Percentiles rank a stretch among this genome's conserved stretches.
Conservation (phyloP, 2,797 vertebrate genomes). For the Acestrorhynchus altus region DNA sequence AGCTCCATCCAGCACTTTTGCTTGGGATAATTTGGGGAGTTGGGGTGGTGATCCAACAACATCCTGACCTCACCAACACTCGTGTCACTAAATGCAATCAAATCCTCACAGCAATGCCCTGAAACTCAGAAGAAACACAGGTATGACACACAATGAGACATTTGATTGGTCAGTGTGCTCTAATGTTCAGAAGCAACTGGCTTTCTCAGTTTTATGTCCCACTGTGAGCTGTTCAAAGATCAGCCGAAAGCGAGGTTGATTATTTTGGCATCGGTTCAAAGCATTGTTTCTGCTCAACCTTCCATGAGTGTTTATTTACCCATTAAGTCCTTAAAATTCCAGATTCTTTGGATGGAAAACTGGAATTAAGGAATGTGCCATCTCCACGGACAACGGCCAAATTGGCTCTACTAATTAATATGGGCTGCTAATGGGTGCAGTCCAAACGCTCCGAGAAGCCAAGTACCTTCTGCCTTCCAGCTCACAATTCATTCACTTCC, state of each 20-base stretch:
- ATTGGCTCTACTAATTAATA: neutral
- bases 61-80: no score
- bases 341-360: conserved; percentile 62
- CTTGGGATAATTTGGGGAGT: no score
- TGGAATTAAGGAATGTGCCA: conserved; percentile 62
- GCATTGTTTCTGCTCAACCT: neutral
- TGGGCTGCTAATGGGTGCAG: neutral
- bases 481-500: neutral
- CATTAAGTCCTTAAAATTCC: conserved; percentile 64
- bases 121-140: no score
- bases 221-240: neutral
- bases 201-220: neutral
- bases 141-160: no score
- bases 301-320: neutral
- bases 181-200: neutral
- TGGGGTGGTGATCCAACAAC: no score
- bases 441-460: conserved; percentile 4
- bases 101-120: no score
- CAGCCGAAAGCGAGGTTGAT: neutral
- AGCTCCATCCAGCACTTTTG: no score
- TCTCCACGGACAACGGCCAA: neutral
- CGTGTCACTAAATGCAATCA: no score
- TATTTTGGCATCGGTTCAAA: neutral
- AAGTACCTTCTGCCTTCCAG: neutral
- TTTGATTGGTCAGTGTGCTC: no score